Evolutionary conservation across 2,888 invertebrate species (phyloP), one percentile per base, ranked within the genome.

Genomic region (Allophyes oxyacanthae): DNA sequence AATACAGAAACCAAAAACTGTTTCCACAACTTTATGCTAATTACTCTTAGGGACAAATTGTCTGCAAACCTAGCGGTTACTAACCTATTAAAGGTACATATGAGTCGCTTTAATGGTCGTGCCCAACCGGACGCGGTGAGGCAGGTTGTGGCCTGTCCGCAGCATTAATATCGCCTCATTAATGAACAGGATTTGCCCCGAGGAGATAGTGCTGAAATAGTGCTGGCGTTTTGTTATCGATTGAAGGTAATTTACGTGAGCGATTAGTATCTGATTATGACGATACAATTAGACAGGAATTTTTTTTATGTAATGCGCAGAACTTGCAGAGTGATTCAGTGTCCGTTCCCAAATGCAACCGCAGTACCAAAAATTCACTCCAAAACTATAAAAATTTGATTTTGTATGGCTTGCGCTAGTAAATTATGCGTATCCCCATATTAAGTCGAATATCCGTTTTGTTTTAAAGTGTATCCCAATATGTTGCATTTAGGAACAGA

Each of bases 161-260:
- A 9, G 45, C 66, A 68, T 66, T 68, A 68, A 68, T 57, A 68
- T 68, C 38, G 52, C 63, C 43, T 58, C 63, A 68, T 58, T 66
- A 63, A 56, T 56, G 48, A 45, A 56, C 37, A 43, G 10, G 37
- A 8, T 28, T 0, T 9, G 26, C 43, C n/a, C n/a, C n/a, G 10
- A 43, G 10, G 15, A 28, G 51, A 64, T 50, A 57, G 41, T 42
- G 50, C 14, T 1, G 15, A 42, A 14, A 64, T 45, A 25, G 32
- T 48, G 38, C 37, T 32, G 14, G 6, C 36, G 0, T 13, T 33
- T 10, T 6, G 2, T 5, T 32, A 6, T 44, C 8, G 13, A 37
- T 37, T 28, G 1, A 4, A 34, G 34, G 34, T 13, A 34, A 13
- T 34, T 13, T 13, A 13, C 13, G 13, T 13, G 6, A 28, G 5